Percentiles rank a stretch among this genome's conserved stretches.
Conservation (phyloP, 2,113 vertebrate species). For the Psophia crepitans region DNA sequence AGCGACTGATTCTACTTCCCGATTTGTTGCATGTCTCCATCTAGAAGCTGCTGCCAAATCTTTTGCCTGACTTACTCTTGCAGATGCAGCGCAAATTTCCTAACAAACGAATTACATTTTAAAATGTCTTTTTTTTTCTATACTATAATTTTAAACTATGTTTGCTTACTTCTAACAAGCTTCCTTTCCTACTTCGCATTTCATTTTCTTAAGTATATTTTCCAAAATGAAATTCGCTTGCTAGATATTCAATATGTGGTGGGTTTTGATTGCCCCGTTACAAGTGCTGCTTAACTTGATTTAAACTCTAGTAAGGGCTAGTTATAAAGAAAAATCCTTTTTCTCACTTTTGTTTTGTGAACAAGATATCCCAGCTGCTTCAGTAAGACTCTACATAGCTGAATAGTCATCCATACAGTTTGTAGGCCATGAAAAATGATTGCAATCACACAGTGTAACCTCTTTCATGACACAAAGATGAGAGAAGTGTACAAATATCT, state of each 20-base stretch:
- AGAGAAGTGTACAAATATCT: background rate
- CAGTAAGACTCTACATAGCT: background rate
- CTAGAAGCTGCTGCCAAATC: background rate
- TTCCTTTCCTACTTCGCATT: background rate
- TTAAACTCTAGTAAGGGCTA: background rate
- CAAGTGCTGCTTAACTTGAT: background rate
- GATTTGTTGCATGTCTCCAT: background rate
- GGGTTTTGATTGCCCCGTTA: background rate
- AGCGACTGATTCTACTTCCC: background rate
- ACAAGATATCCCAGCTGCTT: background rate
- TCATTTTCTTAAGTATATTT: background rate
- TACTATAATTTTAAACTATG: background rate
- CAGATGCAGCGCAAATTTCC: background rate
- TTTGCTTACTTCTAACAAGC: background rate
- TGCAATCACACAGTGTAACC: background rate
- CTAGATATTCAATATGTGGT: background rate
- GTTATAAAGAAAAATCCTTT: background rate
- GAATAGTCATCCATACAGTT: background rate
- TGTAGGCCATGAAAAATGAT: background rate
- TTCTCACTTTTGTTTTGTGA: background rate
- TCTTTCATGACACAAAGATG: background rate
- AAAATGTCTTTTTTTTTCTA: background rate
- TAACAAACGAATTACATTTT: background rate
- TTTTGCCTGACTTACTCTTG: background rate
- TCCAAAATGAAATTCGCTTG: background rate